Evolutionary conservation across 2,888 invertebrate genomes (phyloP), one percentile per base, ranked within the genome.

Genomic region (Drosophila merina): DNA sequence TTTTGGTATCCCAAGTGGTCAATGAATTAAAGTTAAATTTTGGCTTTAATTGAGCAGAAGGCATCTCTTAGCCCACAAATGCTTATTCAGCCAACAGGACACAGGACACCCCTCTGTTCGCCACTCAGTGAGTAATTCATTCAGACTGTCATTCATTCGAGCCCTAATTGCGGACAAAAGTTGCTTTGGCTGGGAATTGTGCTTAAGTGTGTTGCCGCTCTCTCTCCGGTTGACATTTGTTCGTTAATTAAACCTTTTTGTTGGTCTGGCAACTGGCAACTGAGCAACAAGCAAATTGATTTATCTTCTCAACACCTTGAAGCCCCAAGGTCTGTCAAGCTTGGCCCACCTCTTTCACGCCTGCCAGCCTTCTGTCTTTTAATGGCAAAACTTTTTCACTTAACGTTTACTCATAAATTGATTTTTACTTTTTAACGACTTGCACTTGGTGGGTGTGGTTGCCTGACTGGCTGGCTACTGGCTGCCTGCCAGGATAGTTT

Each of bases 401-500:
- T 84, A 84, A 84, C 84, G 74, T 84, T 70, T 76, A 80, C 88
- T 86, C 87, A 84, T 84, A 88, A 84, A 84, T 84, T 84, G 88
- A 84, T 84, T 84, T 88, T 84, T 88, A 88, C 88, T 86, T 86
- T 88, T 88, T 84, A 84, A 84, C 86, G 86, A 84, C 74, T 84
- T 82, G 14, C 20, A 44, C 36, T 14, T 47, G 30, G 45, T 31
- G 64, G 76, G 50, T 60, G 40, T 62, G 66, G 68, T 47, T 45
- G 26, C 36, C 36, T n/a, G 25, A 5, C 44, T 44, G 42, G 7
- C 42, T 7, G 38, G n/a, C 10, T 38, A 3, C n/a, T 10, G 42
- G 51, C 33, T n/a, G 45, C 45, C 26, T 36, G 20, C 40, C 20
- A n/a, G 14, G 40, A 20, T 42, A 20, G 40, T 42, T 42, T n/a